phyloP scores from a whole-genome alignment of 2,113 vertebrate genomes.

The Hucho hucho region DNA sequence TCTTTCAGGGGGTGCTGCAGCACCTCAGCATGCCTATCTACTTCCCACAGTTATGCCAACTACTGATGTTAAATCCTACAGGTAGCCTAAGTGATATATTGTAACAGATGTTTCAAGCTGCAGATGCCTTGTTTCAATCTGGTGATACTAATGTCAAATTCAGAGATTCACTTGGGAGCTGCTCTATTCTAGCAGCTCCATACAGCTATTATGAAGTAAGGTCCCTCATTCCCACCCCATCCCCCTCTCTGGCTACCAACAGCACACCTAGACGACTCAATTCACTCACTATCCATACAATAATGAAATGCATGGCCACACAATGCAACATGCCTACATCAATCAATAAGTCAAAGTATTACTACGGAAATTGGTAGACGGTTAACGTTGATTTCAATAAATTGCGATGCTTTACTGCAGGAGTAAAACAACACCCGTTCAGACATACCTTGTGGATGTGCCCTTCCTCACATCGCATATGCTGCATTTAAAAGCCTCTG shows the following conservation, averaged over 20 bases:
- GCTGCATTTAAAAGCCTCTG: slow-evolving; percentile 99
- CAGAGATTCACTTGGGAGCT: not conserved
- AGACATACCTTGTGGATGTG: slow-evolving; percentile 94
- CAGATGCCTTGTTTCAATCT: not conserved
- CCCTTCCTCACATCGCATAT: slow-evolving; percentile 99
- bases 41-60: no score
- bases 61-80: not conserved
- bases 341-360: slow-evolving; percentile 62
- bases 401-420: slow-evolving; percentile 60
- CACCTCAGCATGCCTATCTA: no score
- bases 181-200: slow-evolving; percentile 1
- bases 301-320: not conserved
- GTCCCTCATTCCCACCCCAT: slow-evolving; percentile 26
- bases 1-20: no score
- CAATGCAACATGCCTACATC: not conserved
- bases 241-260: slow-evolving; percentile 20
- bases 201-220: slow-evolving; percentile 44
- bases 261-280: slow-evolving; percentile 48
- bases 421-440: slow-evolving; percentile 8
- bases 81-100: not conserved
- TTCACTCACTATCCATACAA: not conserved
- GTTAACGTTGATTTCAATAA: slow-evolving; percentile 62
- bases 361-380: slow-evolving; percentile 51
- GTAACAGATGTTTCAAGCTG: not conserved
- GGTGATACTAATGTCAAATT: not conserved